These are phyloP conservation scores for Elgaria multicarinata DNA, from an alignment of 2,113 vertebrate genomes.

Conservation along the genomic window DNA sequence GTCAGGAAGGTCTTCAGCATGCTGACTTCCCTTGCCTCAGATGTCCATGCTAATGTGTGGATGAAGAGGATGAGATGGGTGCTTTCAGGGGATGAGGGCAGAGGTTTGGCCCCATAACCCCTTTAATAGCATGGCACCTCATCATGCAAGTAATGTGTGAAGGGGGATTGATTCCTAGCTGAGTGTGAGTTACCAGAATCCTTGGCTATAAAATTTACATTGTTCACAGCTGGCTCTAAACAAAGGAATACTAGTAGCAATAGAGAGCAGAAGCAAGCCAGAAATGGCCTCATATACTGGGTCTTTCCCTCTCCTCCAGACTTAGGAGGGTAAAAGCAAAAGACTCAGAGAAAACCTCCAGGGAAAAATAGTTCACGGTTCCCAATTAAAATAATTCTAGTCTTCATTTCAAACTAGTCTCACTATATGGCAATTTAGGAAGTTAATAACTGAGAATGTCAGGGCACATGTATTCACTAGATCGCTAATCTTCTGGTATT, in stretches of 20 bases:
- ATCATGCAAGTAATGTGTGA: neutral
- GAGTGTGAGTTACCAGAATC: neutral
- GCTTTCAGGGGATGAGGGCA: neutral
- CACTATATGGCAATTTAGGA: slow-evolving; percentile 25
- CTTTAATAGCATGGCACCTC: too few species aligned
- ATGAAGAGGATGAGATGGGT: neutral
- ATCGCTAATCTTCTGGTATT: slow-evolving; percentile 37
- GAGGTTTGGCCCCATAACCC: neutral
- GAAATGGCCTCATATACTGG: neutral
- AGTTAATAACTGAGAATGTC: slow-evolving; percentile 40
- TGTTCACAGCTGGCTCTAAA: neutral
- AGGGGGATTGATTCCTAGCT: neutral
- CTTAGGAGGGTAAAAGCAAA: neutral
- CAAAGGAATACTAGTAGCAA: neutral
- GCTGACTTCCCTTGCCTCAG: neutral
- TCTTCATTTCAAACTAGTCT: slow-evolving; percentile 13
- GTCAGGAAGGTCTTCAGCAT: neutral
- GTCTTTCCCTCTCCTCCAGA: neutral
- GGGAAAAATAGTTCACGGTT: neutral
- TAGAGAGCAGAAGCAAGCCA: neutral
- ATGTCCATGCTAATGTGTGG: too few species aligned
- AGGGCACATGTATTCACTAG: slow-evolving; percentile 21
- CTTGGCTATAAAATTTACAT: neutral
- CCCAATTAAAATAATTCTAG: slow-evolving; percentile 29
- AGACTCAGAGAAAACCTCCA: neutral